Base-by-base conservation (phyloP, 1,140 invertebrate genomes). In the Hypsibius dujardini region DNA sequence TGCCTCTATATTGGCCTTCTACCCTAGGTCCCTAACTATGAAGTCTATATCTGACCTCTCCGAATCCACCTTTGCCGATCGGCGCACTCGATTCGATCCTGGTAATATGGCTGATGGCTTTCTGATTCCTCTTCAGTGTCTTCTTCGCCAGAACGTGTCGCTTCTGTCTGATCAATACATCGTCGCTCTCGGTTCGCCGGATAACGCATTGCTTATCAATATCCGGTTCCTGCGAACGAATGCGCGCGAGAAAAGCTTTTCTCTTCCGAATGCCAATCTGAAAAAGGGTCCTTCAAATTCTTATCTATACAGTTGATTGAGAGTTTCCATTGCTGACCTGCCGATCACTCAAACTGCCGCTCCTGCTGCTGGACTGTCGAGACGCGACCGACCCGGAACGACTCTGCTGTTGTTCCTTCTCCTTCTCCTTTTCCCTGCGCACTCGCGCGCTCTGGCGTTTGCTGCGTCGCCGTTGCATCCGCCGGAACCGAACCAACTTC, bases 161-260 rank as follows among this genome's bases (percentile, higher is more conserved):
- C 50, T 56, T 56, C 50, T 56, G 50, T 7, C 50, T 7, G 50
- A 56, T 56, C 50, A 56, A 56, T 7, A 56, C 50, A 56, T 56
- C 50, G n/a, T 56, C 50, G 50, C 50, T 56, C 50, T 56, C 50
- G 7, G 50, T 56, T 56, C n/a, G 7, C n/a, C 50, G 50, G n/a
- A 56, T 56, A 56, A 56, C 50, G 50, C 50, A 56, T n/a, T 56
- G 7, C 50, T 56, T n/a, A n/a, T 56, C 50, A 7, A 56, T 56
- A n/a, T 56, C 50, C 7, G 50, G 50, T n/a, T 56, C 50, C n/a
- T 56, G 50, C 50, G 50, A 56, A n/a, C 50, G 50, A n/a, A 56
- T 56, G n/a, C 50, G 50, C 7, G 7, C 50, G 7, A 56, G 50
- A n/a, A 56, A 56, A n/a, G 50, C 50, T n/a, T 56, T 56, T n/a